Evolutionary conservation across 2,797 vertebrate genomes (phyloP).

Genomic region (Aselliscus stoliczkanus): DNA sequence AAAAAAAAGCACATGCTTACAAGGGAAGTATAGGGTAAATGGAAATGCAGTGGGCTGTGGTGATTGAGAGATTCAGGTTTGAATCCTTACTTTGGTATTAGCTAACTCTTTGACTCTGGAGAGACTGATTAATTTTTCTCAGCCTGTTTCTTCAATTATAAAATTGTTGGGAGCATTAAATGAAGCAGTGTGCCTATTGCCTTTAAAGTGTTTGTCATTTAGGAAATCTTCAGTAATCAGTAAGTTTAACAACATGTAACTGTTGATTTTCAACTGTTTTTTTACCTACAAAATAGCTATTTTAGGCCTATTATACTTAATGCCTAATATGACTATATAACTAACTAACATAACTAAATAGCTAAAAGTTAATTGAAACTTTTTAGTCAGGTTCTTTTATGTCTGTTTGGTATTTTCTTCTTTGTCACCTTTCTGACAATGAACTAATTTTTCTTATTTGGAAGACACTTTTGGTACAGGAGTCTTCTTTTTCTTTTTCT

Average conservation of each 20-base stretch:
- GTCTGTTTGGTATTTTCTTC: neutral
- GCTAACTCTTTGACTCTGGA: neutral
- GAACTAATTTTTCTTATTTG: neutral
- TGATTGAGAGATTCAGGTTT: neutral
- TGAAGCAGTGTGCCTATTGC: neutral
- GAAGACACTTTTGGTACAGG: neutral
- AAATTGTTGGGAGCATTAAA: neutral
- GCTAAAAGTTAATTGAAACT: neutral
- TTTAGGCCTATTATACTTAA: neutral
- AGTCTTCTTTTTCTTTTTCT: too few species aligned
- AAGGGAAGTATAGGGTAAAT: neutral
- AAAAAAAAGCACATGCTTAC: neutral
- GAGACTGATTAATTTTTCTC: neutral
- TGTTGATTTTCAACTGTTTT: constrained; percentile 12
- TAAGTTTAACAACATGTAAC: neutral
- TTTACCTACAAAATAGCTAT: neutral
- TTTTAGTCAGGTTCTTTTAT: neutral
- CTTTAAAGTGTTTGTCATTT: neutral
- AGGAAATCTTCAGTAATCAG: neutral
- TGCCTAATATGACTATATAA: neutral
- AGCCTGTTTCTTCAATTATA: neutral
- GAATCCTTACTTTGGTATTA: neutral
- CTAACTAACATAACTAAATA: neutral
- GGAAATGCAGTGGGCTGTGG: neutral
- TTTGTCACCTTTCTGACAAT: neutral